Evolutionary conservation across 1,140 invertebrate genomes (phyloP).

Genomic region (Drosophila teissieri): DNA sequence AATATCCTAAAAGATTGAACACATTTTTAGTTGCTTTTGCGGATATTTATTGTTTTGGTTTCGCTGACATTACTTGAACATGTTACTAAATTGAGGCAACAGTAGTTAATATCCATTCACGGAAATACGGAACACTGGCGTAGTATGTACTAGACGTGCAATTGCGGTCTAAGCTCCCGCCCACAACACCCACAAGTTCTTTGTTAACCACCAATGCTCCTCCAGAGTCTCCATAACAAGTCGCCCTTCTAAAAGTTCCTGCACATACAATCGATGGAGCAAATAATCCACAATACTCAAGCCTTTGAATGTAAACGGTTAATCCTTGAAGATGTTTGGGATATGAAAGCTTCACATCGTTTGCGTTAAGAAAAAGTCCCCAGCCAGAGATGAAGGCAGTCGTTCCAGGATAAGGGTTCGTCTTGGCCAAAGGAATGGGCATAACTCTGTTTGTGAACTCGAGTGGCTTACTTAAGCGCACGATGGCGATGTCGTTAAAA

Average conservation of each 20-base stretch:
- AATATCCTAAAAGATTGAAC: neutral
- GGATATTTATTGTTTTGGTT: neutral
- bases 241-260: neutral
- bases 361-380: neutral
- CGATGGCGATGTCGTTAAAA: neutral
- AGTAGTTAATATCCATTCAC: neutral
- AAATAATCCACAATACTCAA: too few relatives aligned
- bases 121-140: neutral
- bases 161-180: too few relatives aligned
- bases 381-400: neutral
- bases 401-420: neutral
- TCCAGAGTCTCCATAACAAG: neutral
- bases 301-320: neutral
- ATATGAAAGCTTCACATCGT: too few relatives aligned
- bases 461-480: neutral
- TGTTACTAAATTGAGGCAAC: neutral
- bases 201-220: neutral
- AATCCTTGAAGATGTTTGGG: neutral
- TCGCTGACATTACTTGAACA: neutral
- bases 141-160: neutral
- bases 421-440: neutral
- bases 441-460: neutral
- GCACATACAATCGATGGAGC: neutral
- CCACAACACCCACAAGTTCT: neutral
- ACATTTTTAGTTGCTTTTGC: neutral